Base-by-base conservation (phyloP, 2,888 invertebrate species). In the Salticus scenicus region DNA sequence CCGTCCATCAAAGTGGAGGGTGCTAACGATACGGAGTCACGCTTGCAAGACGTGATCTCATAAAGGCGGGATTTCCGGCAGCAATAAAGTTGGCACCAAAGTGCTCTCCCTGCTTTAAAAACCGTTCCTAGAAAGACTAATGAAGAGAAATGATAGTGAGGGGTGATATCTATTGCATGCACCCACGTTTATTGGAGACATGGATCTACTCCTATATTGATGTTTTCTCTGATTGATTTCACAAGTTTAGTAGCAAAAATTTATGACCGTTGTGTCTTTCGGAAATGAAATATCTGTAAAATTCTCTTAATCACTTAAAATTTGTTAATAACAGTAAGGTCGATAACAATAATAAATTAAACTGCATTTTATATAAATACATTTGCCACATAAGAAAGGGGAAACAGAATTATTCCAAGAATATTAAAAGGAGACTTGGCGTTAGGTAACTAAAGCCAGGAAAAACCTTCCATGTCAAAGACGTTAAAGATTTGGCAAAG, bases 81-180 rank as follows among this genome's bases (percentile, higher is more conserved):
- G 73, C 83, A 72, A 73, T 84, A 84, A 84, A 84, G 77, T 77
- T 77, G 83, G 77, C 83, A 84, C 51, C 67, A 84, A 77, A 51
- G 72, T 73, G 71, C 77, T 30, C 30, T 28, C 67, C 83, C 71
- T 76, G 71, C 77, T 84, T 72, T 7, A 84, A 84, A 84, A 84
- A 77, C 67, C 77, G 42, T 84, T 77, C 73, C 83, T 77, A 72
- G 77, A 77, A 77, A 77, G 77, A 77, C 73, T 77, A 84, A 84
- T 84, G 83, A 84, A 84, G 83, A 84, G 57, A 77, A 84, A 84
- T 77, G 77, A 73, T 27, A 66, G 76, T 24, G 64, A 63, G 63
- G 31, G 76, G 70, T 51, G 81, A 81, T 51, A 67, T 30, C 73
- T 41, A 72, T 81, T 69, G 24, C 57, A 57, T 20, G 57, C 57